Base-by-base conservation (phyloP, 1,140 invertebrate species). In the Lineus longissimus region DNA sequence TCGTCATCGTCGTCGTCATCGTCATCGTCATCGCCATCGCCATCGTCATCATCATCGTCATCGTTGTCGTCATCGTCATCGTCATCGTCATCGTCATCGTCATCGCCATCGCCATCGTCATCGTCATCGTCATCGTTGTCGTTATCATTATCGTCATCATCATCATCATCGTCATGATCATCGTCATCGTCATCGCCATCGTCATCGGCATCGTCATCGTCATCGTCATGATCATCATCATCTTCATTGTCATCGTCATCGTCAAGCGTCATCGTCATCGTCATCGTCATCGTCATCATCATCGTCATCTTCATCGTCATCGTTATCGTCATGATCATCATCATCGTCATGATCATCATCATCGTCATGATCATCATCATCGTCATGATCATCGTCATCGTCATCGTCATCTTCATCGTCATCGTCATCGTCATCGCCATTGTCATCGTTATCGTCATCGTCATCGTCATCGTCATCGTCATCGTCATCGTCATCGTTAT, bases 101-200 rank as follows among this genome's bases (percentile, higher is more conserved):
- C 64, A 66, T 66, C 64, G 63, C 63, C 64, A 66, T 66, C 64
- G 63, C 63, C 64, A 66, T 66, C 64, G 63, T 66, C 64, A 66
- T 63, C 61, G 63, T 65, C 63, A 65, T 41, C 22, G 51, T 45
- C 33, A 47, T 47, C 29, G 23, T 29, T 25, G 0, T 43, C 41
- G 19, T 41, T 29, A 62, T 62, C 58, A 29, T 1, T 43, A 29
- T 61, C 27, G 1, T 43, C 31, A 0, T 33, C 40, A n/a, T n/a
- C n/a, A n/a, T n/a, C n/a, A n/a, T n/a, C n/a, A n/a, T n/a, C n/a
- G n/a, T n/a, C n/a, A n/a, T n/a, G n/a, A n/a, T n/a, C n/a, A n/a
- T n/a, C n/a, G n/a, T n/a, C n/a, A n/a, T n/a, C n/a, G n/a, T n/a
- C n/a, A n/a, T n/a, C n/a, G n/a, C n/a, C n/a, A n/a, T n/a, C n/a